phyloP scores from a whole-genome alignment of 2,888 invertebrate genomes.

The Sarcophaga carnaria region DNA sequence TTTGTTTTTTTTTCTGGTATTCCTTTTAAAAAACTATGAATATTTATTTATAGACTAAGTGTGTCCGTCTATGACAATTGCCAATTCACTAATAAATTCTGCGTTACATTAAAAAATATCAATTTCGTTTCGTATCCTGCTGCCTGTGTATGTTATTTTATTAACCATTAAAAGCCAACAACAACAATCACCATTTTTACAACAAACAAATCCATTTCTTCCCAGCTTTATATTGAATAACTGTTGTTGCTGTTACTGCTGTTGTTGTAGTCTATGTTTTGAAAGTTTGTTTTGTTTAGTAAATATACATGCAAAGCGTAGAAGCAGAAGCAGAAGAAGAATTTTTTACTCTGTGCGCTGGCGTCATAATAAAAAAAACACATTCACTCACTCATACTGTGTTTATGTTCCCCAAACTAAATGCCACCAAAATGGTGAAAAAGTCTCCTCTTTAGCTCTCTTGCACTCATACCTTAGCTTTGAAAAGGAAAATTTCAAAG shows the following conservation, averaged over 20 bases:
- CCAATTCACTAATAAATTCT: conserved; percentile 69
- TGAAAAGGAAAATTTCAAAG: too few species aligned
- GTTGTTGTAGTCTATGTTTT: background rate
- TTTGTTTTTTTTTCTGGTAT: conserved; percentile 1
- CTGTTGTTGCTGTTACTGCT: too few species aligned
- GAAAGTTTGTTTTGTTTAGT: conserved; percentile 59
- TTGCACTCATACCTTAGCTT: too few species aligned
- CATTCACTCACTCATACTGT: conserved; percentile 60
- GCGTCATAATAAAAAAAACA: conserved; percentile 64
- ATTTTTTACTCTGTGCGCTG: conserved; percentile 68
- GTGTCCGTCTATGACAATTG: conserved; percentile 67
- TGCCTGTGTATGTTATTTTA: conserved; percentile 38
- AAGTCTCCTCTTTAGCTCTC: too few species aligned
- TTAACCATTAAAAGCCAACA: conserved; percentile 41
- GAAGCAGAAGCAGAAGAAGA: background rate
- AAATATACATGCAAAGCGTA: conserved; percentile 39
- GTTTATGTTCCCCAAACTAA: conserved; percentile 20
- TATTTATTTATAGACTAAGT: conserved; percentile 35
- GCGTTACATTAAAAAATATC: conserved; percentile 66
- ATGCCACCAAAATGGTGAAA: background rate
- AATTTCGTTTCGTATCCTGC: conserved; percentile 62
- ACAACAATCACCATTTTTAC: conserved; percentile 19
- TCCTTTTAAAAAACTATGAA: background rate
- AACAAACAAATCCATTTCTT: background rate
- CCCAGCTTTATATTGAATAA: background rate